Percentiles rank a stretch among this genome's conserved stretches.
Conservation (phyloP, 2,797 vertebrate genomes). For the Fringilla coelebs region DNA sequence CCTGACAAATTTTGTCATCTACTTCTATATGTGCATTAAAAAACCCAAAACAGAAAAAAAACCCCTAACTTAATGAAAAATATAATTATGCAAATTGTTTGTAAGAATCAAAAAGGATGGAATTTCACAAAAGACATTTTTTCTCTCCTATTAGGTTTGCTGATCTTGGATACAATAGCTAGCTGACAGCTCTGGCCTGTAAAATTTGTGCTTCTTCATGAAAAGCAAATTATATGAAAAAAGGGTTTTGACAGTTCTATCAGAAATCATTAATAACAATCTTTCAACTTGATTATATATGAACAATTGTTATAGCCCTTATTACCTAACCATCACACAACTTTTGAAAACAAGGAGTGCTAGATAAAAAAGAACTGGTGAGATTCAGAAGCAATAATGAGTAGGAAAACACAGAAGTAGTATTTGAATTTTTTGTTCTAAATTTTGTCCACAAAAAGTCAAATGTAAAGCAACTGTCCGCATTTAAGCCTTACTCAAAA, state of each 20-base stretch:
- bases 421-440: not conserved
- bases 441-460: not conserved
- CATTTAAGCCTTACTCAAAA: not conserved
- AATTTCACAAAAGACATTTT: not conserved
- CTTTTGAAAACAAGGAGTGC: not conserved
- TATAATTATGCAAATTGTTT: not conserved
- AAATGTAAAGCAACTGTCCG: not conserved
- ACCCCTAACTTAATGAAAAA: fast-evolving
- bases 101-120: not conserved
- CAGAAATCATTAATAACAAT: not conserved
- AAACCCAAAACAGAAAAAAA: not conserved
- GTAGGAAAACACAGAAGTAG: not conserved
- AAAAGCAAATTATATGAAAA: not conserved
- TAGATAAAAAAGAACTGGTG: not conserved
- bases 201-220: not conserved
- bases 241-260: not conserved
- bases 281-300: not conserved
- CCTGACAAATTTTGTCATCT: not conserved
- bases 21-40: not conserved
- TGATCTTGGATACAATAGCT: not conserved
- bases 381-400: not conserved
- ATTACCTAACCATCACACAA: not conserved
- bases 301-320: not conserved
- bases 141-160: not conserved
- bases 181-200: not conserved